Evolutionary conservation across 2,113 vertebrate genomes (phyloP), one percentile per base, ranked within the genome.

Genomic region (Monarcha castaneiventris): DNA sequence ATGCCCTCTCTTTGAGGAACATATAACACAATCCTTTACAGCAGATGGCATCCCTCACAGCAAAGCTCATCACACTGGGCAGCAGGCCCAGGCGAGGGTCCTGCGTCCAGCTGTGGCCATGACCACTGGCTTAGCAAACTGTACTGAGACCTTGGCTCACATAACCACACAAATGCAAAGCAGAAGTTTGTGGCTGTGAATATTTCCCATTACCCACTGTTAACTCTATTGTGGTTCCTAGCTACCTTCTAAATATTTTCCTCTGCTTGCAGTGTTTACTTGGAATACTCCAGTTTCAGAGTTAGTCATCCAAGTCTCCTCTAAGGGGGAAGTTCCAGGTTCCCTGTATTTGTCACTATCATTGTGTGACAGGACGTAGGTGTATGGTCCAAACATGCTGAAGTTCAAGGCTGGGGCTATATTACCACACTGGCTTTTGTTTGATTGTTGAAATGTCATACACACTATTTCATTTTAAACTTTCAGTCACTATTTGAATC

Each of bases 231-330:
- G 78, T 87, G 90, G 66, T 76, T 93, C 71, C 49, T 93, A 93
- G 56, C 52, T 89, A 77, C 74, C 66, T 95, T 67, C 84, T 93
- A 81, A 84, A 63, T 93, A 82, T 90, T 93, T 93, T 72, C 44
- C 49, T 79, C 66, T 76, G 35, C 44, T 89, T 94, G 32, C 37
- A 73, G 49, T 92, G 66, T 86, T 94, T 93, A 78, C 64, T n/a
- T 80, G 76, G 76, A 49, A 22, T 74, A 51, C 39, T 80, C 23
- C 39, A 71, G 48, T 89, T 86, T 74, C 54, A 80, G 51, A 88
- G 44, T 88, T 84, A 93, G 68, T 84, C 79, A 81, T 37, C 30
- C 48, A 29, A 35, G 29, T 74, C 33, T 83, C 26, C 32, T 93
- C 19, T 26, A 48, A 78, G 43, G 27, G 13, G 13, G 51, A 81